phyloP scores from a whole-genome alignment of 2,888 invertebrate genomes.

The Villa cingulata region DNA sequence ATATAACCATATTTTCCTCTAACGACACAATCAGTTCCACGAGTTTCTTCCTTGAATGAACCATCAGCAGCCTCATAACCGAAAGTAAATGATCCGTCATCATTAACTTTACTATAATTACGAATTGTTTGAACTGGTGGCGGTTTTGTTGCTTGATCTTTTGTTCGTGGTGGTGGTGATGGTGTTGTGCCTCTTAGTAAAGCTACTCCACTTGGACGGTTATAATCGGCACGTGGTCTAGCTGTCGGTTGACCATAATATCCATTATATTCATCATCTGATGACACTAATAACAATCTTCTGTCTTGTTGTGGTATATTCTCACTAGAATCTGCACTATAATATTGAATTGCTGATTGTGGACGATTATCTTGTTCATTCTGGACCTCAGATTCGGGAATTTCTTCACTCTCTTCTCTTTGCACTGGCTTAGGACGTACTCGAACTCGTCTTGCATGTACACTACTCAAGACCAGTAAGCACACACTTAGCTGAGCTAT shows the following conservation, averaged over 20 bases:
- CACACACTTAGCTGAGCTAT: conserved; percentile 9
- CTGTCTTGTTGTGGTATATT: conserved; percentile 18
- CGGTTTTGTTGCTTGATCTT: conserved; percentile 46
- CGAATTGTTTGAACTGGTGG: conserved; percentile 71
- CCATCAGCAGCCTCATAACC: conserved; percentile 69
- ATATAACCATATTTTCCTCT: conserved; percentile 78
- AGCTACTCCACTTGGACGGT: conserved; percentile 15
- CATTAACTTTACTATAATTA: conserved; percentile 64
- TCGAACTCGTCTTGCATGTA: conserved; percentile 31
- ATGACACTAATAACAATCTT: conserved; percentile 32
- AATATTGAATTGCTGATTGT: conserved; percentile 30
- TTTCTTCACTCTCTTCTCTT: conserved; percentile 7
- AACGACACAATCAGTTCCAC: conserved; percentile 74
- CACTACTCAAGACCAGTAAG: conserved; percentile 6
- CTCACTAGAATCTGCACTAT: conserved; percentile 31
- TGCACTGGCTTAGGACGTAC: conserved; percentile 29
- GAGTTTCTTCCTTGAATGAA: conserved; percentile 73
- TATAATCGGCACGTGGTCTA: conserved; percentile 15
- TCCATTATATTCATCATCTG: conserved; percentile 37
- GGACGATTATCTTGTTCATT: conserved; percentile 36
- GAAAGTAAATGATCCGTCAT: conserved; percentile 46
- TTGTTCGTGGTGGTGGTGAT: conserved; percentile 36
- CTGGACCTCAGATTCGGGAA: conserved; percentile 30
- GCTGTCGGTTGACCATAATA: conserved; percentile 33
- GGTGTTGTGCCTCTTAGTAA: conserved; percentile 19